Conservation (phyloP, 2,888 invertebrate species). For the Dorcus hopei region DNA sequence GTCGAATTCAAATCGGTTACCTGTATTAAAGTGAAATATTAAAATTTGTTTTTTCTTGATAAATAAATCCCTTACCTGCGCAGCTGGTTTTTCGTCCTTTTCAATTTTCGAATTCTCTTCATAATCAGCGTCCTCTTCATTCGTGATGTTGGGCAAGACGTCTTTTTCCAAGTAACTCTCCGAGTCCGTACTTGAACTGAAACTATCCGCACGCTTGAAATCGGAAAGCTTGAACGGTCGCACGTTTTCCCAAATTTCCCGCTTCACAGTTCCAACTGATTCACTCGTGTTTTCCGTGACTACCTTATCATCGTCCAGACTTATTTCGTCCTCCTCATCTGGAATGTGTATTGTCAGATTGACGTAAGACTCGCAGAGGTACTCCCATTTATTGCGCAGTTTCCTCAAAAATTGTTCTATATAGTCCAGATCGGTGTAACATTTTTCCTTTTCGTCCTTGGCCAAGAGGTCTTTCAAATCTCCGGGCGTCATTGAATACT, state of each 20-base stretch:
- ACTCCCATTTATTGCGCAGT: slow-evolving; percentile 46
- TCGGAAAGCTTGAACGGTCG: slow-evolving; percentile 56
- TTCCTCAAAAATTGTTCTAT: slow-evolving; percentile 45
- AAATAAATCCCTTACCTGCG: no score
- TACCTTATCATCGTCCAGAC: slow-evolving; percentile 29
- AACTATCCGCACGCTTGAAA: slow-evolving; percentile 51
- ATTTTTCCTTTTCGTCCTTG: slow-evolving; percentile 44
- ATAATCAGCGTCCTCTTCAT: slow-evolving; percentile 42
- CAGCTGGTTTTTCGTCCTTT: slow-evolving; percentile 24
- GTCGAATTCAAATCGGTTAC: slow-evolving; percentile 35
- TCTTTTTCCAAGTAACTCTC: slow-evolving; percentile 46
- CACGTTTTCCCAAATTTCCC: slow-evolving; percentile 20
- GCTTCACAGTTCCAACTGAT: slow-evolving; percentile 1
- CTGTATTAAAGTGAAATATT: no score
- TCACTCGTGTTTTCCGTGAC: slow-evolving; percentile 19
- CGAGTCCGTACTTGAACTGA: slow-evolving; percentile 43
- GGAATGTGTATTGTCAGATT: slow-evolving; percentile 45
- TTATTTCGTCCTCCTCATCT: slow-evolving; percentile 30
- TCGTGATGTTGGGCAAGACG: slow-evolving; percentile 45
- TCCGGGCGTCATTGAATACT: slow-evolving; percentile 59
- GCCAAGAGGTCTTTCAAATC: slow-evolving; percentile 61
- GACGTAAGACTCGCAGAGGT: slow-evolving; percentile 46
- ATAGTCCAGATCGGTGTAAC: slow-evolving; percentile 42
- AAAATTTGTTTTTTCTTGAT: no score
- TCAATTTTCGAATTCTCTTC: slow-evolving; percentile 23